phyloP scores from a whole-genome alignment of 2,888 invertebrate genomes.

The Drosophila niveifrons region DNA sequence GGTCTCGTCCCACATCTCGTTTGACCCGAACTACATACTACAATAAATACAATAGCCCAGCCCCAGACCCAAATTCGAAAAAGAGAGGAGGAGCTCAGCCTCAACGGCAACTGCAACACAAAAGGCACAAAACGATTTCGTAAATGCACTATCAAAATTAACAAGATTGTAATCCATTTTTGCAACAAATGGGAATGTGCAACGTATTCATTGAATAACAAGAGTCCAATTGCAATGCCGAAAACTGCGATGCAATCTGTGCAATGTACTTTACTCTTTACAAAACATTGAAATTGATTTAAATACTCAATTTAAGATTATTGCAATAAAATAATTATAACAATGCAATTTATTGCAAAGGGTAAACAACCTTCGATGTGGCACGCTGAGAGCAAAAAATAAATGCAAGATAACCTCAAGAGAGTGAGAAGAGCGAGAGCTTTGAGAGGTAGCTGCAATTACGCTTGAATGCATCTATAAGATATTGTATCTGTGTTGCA shows the following conservation, averaged over 20 bases:
- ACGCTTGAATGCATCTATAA: slow-evolving; percentile 76
- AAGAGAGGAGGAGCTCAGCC: slow-evolving; percentile 12
- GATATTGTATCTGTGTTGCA: slow-evolving; percentile 72
- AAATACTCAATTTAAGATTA: not conserved
- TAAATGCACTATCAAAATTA: slow-evolving; percentile 38
- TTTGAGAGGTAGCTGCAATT: slow-evolving; percentile 65
- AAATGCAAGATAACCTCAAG: slow-evolving; percentile 30
- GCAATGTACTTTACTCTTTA: not conserved
- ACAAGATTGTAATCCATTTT: slow-evolving; percentile 28
- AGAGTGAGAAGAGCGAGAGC: slow-evolving; percentile 9
- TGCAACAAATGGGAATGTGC: slow-evolving; percentile 15
- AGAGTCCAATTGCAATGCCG: not conserved
- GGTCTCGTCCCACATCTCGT: slow-evolving; percentile 34
- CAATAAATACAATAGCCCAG: slow-evolving; percentile 13
- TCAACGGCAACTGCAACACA: slow-evolving; percentile 18
- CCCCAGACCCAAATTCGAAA: slow-evolving; percentile 20
- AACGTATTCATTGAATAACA: slow-evolving; percentile 12
- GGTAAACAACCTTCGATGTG: slow-evolving; percentile 41
- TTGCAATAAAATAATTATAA: not conserved
- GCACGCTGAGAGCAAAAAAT: slow-evolving; percentile 35
- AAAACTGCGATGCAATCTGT: not conserved
- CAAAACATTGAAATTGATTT: not conserved
- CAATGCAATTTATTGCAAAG: slow-evolving; percentile 10
- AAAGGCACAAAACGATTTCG: slow-evolving; percentile 13
- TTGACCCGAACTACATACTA: slow-evolving; percentile 25